phyloP scores from a whole-genome alignment of 2,888 invertebrate species.

The Heliconius sara region DNA sequence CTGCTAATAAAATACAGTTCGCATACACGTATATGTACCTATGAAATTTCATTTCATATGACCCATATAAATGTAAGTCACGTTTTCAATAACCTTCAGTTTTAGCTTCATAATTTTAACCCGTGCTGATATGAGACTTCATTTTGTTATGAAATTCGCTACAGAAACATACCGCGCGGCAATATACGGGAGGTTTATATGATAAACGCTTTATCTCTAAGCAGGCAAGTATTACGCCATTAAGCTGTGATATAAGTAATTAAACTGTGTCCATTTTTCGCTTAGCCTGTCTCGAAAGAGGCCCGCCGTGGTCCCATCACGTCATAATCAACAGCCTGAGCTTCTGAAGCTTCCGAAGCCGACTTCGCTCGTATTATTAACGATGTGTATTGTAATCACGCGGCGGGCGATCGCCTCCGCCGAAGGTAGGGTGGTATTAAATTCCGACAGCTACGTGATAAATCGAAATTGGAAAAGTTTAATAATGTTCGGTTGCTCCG shows the following conservation, averaged over 20 bases:
- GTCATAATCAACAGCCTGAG: slow-evolving; percentile 62
- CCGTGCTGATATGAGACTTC: slow-evolving; percentile 79
- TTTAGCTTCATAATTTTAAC: slow-evolving; percentile 84
- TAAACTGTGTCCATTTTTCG: slow-evolving; percentile 40
- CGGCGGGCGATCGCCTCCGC: slow-evolving; percentile 83
- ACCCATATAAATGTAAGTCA: slow-evolving; percentile 82
- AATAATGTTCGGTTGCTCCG: slow-evolving; percentile 85
- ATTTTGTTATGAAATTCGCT: slow-evolving; percentile 79
- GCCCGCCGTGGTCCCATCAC: slow-evolving; percentile 38
- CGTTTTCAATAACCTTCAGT: slow-evolving; percentile 84
- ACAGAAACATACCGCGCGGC: slow-evolving; percentile 58
- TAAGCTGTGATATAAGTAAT: slow-evolving; percentile 32
- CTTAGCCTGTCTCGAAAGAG: slow-evolving; percentile 26
- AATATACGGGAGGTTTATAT: slow-evolving; percentile 47
- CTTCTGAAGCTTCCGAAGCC: slow-evolving; percentile 50
- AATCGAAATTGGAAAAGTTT: slow-evolving; percentile 85
- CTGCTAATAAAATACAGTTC: slow-evolving; percentile 50
- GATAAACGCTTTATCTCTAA: slow-evolving; percentile 41
- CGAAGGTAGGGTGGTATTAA: slow-evolving; percentile 85
- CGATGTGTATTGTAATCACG: slow-evolving; percentile 84
- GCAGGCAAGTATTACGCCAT: slow-evolving; percentile 28
- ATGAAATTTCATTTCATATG: slow-evolving; percentile 70
- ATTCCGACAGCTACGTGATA: slow-evolving; percentile 85
- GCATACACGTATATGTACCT: slow-evolving; percentile 49
- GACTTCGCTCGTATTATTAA: slow-evolving; percentile 79